These are phyloP conservation scores for Pseudomugil gertrudae DNA, from an alignment of 2,797 vertebrate genomes.

Conservation along the genomic window DNA sequence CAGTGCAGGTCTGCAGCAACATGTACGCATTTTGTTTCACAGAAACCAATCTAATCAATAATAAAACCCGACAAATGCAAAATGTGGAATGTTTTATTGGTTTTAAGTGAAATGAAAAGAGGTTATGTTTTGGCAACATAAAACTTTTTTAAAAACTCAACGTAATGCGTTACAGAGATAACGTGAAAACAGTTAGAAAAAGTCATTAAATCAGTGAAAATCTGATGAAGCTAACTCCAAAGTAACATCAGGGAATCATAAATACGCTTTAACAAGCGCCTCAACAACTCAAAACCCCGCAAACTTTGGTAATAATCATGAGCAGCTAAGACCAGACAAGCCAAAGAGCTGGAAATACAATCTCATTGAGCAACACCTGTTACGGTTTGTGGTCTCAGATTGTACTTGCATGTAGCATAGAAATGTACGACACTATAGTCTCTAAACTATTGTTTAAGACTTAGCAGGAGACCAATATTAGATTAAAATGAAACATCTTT, in stretches of 20 bases:
- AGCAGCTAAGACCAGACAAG: slow-evolving; percentile 20
- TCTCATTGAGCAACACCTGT: not conserved
- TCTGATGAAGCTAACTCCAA: not conserved
- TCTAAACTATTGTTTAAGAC: not conserved
- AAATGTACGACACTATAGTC: not conserved
- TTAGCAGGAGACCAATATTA: not conserved
- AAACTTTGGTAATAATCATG: slow-evolving; percentile 20
- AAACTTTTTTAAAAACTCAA: not conserved
- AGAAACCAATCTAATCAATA: not conserved
- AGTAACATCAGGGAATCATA: not conserved
- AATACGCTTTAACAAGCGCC: not conserved
- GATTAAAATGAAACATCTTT: slow-evolving; percentile 21
- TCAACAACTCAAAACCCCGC: not conserved
- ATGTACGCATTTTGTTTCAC: not conserved
- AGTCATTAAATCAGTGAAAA: not conserved
- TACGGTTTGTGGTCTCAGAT: not conserved
- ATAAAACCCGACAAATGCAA: slow-evolving; percentile 9
- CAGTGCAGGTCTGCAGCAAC: too few relatives aligned
- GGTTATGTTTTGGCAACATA: slow-evolving; percentile 13
- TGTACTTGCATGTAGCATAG: not conserved
- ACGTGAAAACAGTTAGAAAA: slow-evolving; percentile 8
- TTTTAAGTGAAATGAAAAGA: slow-evolving; percentile 16
- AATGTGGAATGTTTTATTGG: slow-evolving; percentile 52
- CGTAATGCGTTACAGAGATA: not conserved
- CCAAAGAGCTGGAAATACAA: slow-evolving; percentile 13